Percentiles rank a stretch among this genome's conserved stretches.
These are phyloP conservation scores for Cryptoprocta ferox DNA, from an alignment of 2,797 vertebrate genomes.

Conservation along the genomic window DNA sequence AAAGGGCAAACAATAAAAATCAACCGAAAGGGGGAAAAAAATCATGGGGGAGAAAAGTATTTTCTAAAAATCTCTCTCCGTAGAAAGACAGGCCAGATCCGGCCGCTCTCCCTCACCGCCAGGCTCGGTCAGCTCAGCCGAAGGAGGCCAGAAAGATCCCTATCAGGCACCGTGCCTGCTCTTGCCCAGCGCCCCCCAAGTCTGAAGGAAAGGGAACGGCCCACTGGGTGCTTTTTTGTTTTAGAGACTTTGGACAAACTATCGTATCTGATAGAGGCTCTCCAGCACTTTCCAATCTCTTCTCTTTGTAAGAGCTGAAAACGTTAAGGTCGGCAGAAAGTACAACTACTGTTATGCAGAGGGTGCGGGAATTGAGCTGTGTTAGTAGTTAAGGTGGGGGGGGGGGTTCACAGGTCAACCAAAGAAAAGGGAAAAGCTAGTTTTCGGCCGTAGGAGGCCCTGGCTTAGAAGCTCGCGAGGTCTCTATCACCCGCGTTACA, in stretches of 20 bases:
- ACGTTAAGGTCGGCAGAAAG: slow-evolving; percentile 79
- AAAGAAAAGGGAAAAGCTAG: not conserved
- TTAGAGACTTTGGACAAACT: slow-evolving; percentile 74
- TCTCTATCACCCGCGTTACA: not conserved
- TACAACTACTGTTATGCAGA: slow-evolving; percentile 72
- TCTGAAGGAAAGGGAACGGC: slow-evolving; percentile 75
- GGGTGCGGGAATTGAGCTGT: slow-evolving; percentile 61
- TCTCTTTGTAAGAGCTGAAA: slow-evolving; percentile 82
- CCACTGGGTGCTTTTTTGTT: not conserved
- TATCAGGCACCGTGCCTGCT: slow-evolving; percentile 42
- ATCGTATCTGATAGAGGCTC: slow-evolving; percentile 73
- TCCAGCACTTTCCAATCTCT: slow-evolving; percentile 77
- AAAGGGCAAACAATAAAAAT: slow-evolving; percentile 82
- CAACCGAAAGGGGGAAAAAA: slow-evolving; percentile 70
- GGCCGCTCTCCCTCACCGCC: not conserved
- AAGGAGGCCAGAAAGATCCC: slow-evolving; percentile 2
- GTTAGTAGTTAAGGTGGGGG: slow-evolving; percentile 77
- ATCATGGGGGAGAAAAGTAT: not conserved
- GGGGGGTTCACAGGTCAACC: fast-evolving
- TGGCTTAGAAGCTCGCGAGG: not conserved
- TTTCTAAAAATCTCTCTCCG: slow-evolving; percentile 80
- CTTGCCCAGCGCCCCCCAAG: not conserved
- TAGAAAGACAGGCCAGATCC: slow-evolving; percentile 54
- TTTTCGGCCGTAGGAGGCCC: not conserved
- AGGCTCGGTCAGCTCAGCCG: not conserved